Percentiles rank a stretch among this genome's conserved stretches.
These are phyloP conservation scores for Pseudopleuronectes americanus DNA, from an alignment of 2,797 vertebrate genomes.

Conservation along the genomic window DNA sequence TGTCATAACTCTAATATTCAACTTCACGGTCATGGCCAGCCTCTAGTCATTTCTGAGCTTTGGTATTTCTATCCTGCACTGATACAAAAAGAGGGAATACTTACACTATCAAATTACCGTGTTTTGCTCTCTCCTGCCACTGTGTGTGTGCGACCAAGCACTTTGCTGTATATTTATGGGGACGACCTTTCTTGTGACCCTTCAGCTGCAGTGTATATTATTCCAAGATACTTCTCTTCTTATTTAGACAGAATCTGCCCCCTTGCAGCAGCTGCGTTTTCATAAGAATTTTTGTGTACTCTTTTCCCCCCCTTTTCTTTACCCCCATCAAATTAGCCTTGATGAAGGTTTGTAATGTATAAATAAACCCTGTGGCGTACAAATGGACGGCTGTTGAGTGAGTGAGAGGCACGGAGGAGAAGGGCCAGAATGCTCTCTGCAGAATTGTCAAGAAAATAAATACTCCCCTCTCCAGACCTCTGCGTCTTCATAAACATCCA, in stretches of 20 bases:
- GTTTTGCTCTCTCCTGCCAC: slow-evolving; percentile 53
- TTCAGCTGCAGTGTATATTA: slow-evolving; percentile 81
- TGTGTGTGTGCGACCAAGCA: slow-evolving; percentile 61
- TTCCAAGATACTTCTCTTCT: slow-evolving; percentile 83
- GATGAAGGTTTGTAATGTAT: slow-evolving; percentile 86
- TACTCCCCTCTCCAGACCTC: slow-evolving; percentile 74
- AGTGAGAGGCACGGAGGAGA: slow-evolving; percentile 80
- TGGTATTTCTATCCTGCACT: slow-evolving; percentile 16
- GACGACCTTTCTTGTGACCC: slow-evolving; percentile 77
- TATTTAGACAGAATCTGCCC: slow-evolving; percentile 82
- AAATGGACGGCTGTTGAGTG: slow-evolving; percentile 87
- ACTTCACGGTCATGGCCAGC: too few relatives aligned
- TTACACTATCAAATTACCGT: slow-evolving; percentile 49
- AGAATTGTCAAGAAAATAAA: slow-evolving; percentile 86
- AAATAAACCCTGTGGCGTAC: slow-evolving; percentile 86
- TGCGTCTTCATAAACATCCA: slow-evolving; percentile 83
- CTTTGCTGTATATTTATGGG: slow-evolving; percentile 80
- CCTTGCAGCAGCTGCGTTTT: slow-evolving; percentile 85
- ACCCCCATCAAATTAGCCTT: slow-evolving; percentile 85
- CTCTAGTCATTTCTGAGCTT: slow-evolving; percentile 22
- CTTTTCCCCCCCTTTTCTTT: slow-evolving; percentile 58
- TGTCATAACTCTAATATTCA: slow-evolving; percentile 27
- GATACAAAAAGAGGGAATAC: slow-evolving; percentile 46
- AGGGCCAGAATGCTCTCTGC: slow-evolving; percentile 78
- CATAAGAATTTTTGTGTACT: slow-evolving; percentile 77